Evolutionary conservation across 2,888 invertebrate genomes (phyloP), one percentile per base, ranked within the genome.

Genomic region (Apamea monoglypha): DNA sequence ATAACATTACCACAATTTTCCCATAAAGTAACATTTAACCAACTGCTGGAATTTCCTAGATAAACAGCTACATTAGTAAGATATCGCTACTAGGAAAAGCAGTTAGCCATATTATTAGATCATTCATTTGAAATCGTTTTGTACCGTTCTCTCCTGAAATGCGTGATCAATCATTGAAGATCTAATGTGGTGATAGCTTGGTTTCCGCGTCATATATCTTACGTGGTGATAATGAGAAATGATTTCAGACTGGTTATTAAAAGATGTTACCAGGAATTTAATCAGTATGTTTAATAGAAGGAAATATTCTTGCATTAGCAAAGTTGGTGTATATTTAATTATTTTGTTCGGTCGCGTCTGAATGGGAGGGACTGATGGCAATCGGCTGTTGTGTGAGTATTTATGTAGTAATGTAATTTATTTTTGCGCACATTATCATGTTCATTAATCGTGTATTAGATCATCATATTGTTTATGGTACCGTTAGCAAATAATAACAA

Each of bases 91-190:
- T 74, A 72, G 77, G 82, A 83, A 83, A 84, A 83, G 82, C 83
- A 87, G 88, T 86, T 88, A 88, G 80, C 81, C 68, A 84, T 36
- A 81, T 76, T 86, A 90, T 76, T 79, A 81, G 87, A 81, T 83
- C 90, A 87, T 84, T 89, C 75, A 74, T 86, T 86, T 88, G 40
- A 82, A 86, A 85, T 87, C 86, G 86, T 85, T 76, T 70, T 64
- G 68, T 87, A 80, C 87, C 84, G 86, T 86, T 89, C 36, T 36
- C 64, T 68, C 14, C 77, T 86, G 82, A 86, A 88, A 87, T 78
- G 80, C 74, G 67, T 81, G 76, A 89, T 90, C 89, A 83, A 85
- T 89, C 90, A 90, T 77, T 89, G 66, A 68, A 84, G 89, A 90
- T 90, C 76, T 69, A 76, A 82, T 76, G 84, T 74, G 81, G 66